These are phyloP conservation scores for Pelobates cultripes DNA, from an alignment of 2,797 vertebrate species.

Conservation along the genomic window DNA sequence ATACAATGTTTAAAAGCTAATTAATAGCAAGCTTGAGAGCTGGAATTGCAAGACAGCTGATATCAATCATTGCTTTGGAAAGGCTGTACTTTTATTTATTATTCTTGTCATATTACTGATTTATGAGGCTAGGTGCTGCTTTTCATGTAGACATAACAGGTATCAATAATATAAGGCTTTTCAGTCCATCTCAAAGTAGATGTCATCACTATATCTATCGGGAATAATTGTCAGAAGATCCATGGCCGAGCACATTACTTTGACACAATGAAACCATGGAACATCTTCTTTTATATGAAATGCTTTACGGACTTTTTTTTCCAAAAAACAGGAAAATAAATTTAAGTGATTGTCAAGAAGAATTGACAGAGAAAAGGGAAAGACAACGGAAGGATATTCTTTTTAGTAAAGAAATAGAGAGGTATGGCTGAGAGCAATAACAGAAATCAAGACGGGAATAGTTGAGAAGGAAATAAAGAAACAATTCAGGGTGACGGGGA, in stretches of 20 bases:
- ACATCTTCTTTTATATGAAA: background rate
- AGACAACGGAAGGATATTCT: background rate
- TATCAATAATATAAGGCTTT: slow-evolving; percentile 8
- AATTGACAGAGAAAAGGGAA: background rate
- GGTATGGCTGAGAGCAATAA: background rate
- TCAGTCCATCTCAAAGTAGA: slow-evolving; percentile 16
- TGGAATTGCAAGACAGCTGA: slow-evolving; percentile 17
- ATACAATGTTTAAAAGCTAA: slow-evolving; percentile 40
- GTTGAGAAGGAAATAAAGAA: too few relatives aligned
- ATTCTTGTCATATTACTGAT: slow-evolving; percentile 31
- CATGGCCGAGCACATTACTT: background rate
- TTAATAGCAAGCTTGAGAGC: slow-evolving; percentile 27
- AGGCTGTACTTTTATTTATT: slow-evolving; percentile 36
- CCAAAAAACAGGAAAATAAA: background rate
- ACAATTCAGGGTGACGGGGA: too few relatives aligned
- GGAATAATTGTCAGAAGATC: background rate
- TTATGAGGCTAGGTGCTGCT: slow-evolving; percentile 13
- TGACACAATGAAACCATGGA: background rate
- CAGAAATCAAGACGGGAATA: background rate
- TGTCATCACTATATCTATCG: background rate
- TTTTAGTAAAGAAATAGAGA: background rate
- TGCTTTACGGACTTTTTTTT: background rate
- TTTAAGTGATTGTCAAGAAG: background rate
- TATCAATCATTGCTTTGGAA: slow-evolving; percentile 34
- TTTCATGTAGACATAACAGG: slow-evolving; percentile 22